These are phyloP conservation scores for Apoderus coryli DNA, from an alignment of 2,888 invertebrate species.

Conservation along the genomic window DNA sequence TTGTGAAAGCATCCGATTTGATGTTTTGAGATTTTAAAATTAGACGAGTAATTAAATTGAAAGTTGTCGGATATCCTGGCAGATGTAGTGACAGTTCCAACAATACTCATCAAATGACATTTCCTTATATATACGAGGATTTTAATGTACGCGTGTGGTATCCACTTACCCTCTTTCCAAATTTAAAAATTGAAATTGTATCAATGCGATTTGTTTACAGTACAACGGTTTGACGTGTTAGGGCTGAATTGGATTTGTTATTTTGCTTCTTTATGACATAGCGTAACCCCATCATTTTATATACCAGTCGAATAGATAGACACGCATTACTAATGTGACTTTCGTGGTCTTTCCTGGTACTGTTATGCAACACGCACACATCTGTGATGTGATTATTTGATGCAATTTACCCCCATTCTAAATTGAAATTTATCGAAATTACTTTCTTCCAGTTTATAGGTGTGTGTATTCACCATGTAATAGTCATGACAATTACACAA, in stretches of 20 bases:
- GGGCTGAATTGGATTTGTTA: too few species aligned
- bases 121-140: too few species aligned
- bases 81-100: conserved; percentile 31
- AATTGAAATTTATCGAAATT: too few species aligned
- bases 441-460: too few species aligned
- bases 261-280: too few species aligned
- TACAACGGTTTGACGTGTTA: conserved; percentile 30
- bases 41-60: conserved; percentile 30
- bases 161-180: conserved; percentile 24
- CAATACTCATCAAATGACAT: conserved; percentile 28
- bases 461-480: too few species aligned
- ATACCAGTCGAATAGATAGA: too few species aligned
- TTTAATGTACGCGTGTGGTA: conserved; percentile 15
- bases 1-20: too few species aligned
- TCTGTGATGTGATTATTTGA: too few species aligned
- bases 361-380: conserved; percentile 13
- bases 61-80: conserved; percentile 33
- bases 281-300: too few species aligned
- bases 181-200: conserved; percentile 33
- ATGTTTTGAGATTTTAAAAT: conserved; percentile 2
- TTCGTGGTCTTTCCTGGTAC: conserved; percentile 18
- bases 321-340: conserved; percentile 27
- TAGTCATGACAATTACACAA: too few species aligned
- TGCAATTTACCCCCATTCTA: too few species aligned
- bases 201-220: conserved; percentile 34